Evolutionary conservation across 2,797 vertebrate species (phyloP).

Genomic region (Darevskia nairensis): DNA sequence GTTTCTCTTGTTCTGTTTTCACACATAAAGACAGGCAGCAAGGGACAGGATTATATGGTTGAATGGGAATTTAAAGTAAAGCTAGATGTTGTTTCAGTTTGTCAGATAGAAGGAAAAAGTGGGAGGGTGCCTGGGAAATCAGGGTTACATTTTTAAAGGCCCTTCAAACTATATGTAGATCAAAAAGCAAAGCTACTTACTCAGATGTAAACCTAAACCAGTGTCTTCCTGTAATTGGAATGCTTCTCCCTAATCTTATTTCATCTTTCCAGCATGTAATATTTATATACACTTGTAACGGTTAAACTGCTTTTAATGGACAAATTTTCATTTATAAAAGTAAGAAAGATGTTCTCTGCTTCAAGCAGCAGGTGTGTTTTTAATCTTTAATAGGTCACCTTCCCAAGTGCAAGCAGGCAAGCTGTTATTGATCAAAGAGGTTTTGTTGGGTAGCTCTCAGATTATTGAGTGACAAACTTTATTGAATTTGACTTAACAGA

Average conservation of each 20-base stretch:
- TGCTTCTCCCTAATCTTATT: conserved; percentile 70
- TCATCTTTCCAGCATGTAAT: conserved; percentile 71
- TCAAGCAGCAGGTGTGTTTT: conserved; percentile 84
- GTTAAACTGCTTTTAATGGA: conserved; percentile 78
- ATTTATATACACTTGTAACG: conserved; percentile 73
- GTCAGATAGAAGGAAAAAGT: conserved; percentile 51
- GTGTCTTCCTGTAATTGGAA: conserved; percentile 55
- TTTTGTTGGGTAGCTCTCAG: conserved; percentile 86
- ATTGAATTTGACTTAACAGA: conserved; percentile 88
- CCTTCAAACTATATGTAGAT: conserved; percentile 43
- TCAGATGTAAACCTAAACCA: conserved; percentile 64
- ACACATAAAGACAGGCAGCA: conserved; percentile 47
- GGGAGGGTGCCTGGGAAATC: conserved; percentile 41
- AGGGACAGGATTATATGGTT: conserved; percentile 56
- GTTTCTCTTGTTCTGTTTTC: conserved; percentile 53
- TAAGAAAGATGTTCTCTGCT: conserved; percentile 77
- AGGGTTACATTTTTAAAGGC: conserved; percentile 55
- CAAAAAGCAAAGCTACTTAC: conserved; percentile 62
- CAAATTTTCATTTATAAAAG: conserved; percentile 77
- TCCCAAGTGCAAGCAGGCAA: conserved; percentile 84
- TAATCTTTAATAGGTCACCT: conserved; percentile 89
- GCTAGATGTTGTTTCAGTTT: conserved; percentile 51
- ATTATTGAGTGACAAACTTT: conserved; percentile 87
- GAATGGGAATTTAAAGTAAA: conserved; percentile 57
- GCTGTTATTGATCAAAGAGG: conserved; percentile 89